These are phyloP conservation scores for Anableps anableps DNA, from an alignment of 2,797 vertebrate genomes.

Conservation along the genomic window DNA sequence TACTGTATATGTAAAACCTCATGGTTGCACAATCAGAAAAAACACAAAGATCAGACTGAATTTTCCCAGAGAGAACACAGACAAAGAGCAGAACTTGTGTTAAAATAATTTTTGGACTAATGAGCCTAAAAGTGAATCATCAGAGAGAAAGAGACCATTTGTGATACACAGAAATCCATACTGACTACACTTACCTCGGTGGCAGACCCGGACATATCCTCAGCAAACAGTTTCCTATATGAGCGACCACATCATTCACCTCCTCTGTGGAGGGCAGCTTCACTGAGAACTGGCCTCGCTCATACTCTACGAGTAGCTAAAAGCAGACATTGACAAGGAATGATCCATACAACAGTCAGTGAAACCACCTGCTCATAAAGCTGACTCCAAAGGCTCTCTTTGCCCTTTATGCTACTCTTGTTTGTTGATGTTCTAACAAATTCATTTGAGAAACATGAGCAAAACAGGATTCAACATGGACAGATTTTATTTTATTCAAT, in stretches of 20 bases:
- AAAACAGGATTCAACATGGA: background rate
- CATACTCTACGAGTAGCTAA: slow-evolving; percentile 86
- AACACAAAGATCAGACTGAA: too few species aligned
- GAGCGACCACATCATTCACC: slow-evolving; percentile 90
- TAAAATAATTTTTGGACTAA: background rate
- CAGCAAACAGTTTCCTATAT: slow-evolving; percentile 91
- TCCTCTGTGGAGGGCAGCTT: slow-evolving; percentile 91
- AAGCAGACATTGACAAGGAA: slow-evolving; percentile 29
- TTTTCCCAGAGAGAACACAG: background rate
- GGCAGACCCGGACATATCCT: slow-evolving; percentile 93
- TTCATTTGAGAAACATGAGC: background rate
- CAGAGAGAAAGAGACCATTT: background rate
- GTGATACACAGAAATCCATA: background rate
- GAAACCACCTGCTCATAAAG: background rate
- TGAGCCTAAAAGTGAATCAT: background rate
- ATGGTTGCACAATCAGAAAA: background rate
- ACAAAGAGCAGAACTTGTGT: background rate
- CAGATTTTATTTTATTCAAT: background rate
- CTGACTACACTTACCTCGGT: slow-evolving; percentile 84
- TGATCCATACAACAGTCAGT: background rate
- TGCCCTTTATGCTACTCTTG: background rate
- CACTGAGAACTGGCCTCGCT: slow-evolving; percentile 89
- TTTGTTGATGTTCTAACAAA: background rate
- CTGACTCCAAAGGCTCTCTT: background rate
- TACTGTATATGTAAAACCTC: background rate